A percentile compares a stretch with the other conserved stretches of the same genome.
Conservation (phyloP, 2,113 vertebrate genomes). For the Xenus cinereus region DNA sequence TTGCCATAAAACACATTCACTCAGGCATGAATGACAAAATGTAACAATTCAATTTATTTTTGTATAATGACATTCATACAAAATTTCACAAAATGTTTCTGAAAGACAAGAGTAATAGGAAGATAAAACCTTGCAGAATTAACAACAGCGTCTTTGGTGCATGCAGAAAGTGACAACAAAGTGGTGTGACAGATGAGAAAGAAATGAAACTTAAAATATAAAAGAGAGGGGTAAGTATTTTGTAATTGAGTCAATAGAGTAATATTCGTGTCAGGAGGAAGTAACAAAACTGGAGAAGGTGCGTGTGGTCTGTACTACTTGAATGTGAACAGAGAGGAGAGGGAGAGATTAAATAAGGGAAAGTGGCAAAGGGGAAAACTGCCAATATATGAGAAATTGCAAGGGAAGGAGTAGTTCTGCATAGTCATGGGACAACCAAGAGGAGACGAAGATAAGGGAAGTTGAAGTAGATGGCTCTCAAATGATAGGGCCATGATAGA, state of each 20-base stretch:
- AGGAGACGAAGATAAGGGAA: background rate
- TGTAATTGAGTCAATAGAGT: background rate
- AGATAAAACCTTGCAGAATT: background rate
- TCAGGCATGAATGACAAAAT: background rate
- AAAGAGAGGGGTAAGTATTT: background rate
- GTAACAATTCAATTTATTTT: slow-evolving; percentile 18
- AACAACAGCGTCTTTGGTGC: background rate
- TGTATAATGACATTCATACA: background rate
- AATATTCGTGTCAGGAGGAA: background rate
- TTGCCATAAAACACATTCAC: background rate
- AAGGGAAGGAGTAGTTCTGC: background rate
- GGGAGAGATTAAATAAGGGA: background rate
- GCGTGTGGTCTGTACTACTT: background rate
- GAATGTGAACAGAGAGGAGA: background rate
- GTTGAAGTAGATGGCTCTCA: background rate
- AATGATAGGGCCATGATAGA: background rate
- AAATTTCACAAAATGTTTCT: background rate
- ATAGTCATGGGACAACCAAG: background rate
- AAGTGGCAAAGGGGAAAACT: background rate
- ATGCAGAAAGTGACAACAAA: background rate
- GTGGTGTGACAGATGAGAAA: background rate
- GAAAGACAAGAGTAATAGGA: background rate
- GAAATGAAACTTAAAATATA: background rate
- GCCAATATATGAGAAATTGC: background rate
- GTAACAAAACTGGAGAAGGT: background rate